Base-by-base conservation (phyloP, 2,113 vertebrate species). In the Lamprotornis superbus region DNA sequence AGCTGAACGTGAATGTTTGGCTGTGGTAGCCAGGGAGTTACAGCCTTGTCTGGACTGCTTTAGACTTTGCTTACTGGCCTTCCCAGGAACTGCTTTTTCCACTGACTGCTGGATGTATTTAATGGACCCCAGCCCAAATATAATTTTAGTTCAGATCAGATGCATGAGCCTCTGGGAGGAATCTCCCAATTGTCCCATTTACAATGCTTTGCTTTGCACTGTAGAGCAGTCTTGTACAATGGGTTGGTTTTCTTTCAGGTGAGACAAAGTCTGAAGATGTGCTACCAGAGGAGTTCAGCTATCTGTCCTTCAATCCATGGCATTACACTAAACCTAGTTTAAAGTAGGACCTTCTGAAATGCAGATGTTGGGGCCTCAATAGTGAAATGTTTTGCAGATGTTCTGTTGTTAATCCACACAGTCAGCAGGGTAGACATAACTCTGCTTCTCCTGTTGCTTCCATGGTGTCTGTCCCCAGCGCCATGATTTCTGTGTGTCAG, bases 71-170 rank as follows among this genome's bases (percentile, higher is more conserved):
- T 83, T 55, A 52, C 65, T 83, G 47, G 33, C 27, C 19, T 63
- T 86, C 17, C 22, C 31, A 77, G 90, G 30, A 87, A 17, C 30
- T 87, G 60, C 30, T 83, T 94, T 91, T 87, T 75, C 50, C n/a
- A 40, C 50, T 74, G 81, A 28, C 59, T 74, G 37, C 37, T 73
- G 55, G 15, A 81, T 64, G 5, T 64, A 35, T 89, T 83, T 53
- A 24, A 37, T 69, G 55, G 37, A 69, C 27, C 11, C 3, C 9
- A 2, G 15, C 10, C 25, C 31, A 81, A 61, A 56, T 8, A 65
- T 21, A 9, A 17, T 83, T 79, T 68, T 55, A 56, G 30, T 77
- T 94, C 33, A 35, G n/a, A 64, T 47, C 63, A 55, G 11, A 18
- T 37, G 6, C 4, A 0, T 4, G 8, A 76, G 10, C 8, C 18